Percentiles rank a stretch among this genome's conserved stretches.
phyloP scores from a whole-genome alignment of 2,797 vertebrate genomes.

The Xenopus petersii region DNA sequence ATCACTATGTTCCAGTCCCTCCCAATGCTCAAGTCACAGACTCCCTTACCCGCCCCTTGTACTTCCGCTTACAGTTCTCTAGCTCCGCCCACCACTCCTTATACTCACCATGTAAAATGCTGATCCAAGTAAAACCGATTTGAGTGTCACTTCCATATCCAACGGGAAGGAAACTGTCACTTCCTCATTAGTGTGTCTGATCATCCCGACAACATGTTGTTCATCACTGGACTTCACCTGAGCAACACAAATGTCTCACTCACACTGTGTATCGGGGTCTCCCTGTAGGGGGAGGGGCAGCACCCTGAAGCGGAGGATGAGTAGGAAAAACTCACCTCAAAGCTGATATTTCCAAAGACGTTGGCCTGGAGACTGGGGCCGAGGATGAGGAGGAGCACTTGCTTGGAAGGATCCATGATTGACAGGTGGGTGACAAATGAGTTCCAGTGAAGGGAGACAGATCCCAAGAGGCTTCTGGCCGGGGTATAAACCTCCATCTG shows the following conservation, averaged over 20 bases:
- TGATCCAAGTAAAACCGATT: constrained; percentile 82
- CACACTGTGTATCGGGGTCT: background rate
- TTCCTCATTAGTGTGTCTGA: constrained; percentile 84
- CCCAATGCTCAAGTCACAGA: too few relatives aligned
- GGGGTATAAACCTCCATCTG: constrained; percentile 10
- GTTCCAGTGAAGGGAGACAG: background rate
- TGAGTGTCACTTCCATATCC: constrained; percentile 84
- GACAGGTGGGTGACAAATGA: constrained; percentile 24
- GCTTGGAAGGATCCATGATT: background rate
- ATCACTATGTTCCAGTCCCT: too few relatives aligned
- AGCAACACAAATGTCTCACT: too few relatives aligned
- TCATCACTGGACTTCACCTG: constrained; percentile 57
- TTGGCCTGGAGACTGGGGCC: constrained; percentile 16
- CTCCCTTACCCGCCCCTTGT: too few relatives aligned
- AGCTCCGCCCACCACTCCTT: background rate
- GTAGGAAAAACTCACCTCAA: constrained; percentile 13
- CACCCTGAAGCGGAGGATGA: background rate
- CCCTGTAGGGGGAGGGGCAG: background rate
- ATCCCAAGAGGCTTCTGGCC: background rate
- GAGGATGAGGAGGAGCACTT: constrained; percentile 12
- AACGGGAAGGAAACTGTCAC: constrained; percentile 85
- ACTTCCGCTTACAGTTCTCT: background rate
- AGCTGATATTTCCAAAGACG: constrained; percentile 20
- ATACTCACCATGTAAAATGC: constrained; percentile 84
- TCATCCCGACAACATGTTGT: constrained; percentile 71